Base-by-base conservation (phyloP, 2,888 invertebrate species). In the Acrobasis suavella region DNA sequence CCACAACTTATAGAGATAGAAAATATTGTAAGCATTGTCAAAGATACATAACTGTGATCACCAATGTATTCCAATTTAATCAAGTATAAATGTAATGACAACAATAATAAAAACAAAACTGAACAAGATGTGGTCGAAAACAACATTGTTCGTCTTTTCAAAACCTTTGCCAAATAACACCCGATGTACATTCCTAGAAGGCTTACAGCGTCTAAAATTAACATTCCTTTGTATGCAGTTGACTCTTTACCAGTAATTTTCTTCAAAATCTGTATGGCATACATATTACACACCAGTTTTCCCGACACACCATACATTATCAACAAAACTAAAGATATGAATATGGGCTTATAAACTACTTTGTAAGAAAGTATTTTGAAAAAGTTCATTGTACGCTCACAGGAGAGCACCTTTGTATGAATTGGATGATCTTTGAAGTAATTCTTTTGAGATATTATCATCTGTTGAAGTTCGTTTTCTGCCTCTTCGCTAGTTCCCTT, bases 41-140 rank as follows among this genome's bases (percentile, higher is more conserved):
- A 68, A 0, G 77, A 69, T 0, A 77, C 32, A 10, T 69, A 58
- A 46, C 70, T 72, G 46, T 70, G 79, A 58, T 78, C 78, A 0
- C 5, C 32, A 9, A 5, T 81, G 51, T 2, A 77, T 0, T 54
- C 46, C 6, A 69, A 62, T 64, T 76, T 75, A 0, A 77, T 64
- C 15, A 82, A 65, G 63, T 73, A 77, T 37, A 83, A 67, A 64
- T 82, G 81, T 8, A 79, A 50, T 10, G 81, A 74, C n/a, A 79
- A 64, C 1, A 71, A 12, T 51, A 76, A 74, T 6, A 83, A 63
- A 46, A 78, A 78, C 2, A 62, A 3, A 1, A 77, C 72, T 0
- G 74, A 78, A 6, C 74, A 49, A 0, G 64, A 49, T 0, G 77
- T 74, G 0, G 76, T 65, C 0, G 62, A 62, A 9, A 74, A 65